Conservation (phyloP, 2,888 invertebrate genomes). For the Pterostichus niger region DNA sequence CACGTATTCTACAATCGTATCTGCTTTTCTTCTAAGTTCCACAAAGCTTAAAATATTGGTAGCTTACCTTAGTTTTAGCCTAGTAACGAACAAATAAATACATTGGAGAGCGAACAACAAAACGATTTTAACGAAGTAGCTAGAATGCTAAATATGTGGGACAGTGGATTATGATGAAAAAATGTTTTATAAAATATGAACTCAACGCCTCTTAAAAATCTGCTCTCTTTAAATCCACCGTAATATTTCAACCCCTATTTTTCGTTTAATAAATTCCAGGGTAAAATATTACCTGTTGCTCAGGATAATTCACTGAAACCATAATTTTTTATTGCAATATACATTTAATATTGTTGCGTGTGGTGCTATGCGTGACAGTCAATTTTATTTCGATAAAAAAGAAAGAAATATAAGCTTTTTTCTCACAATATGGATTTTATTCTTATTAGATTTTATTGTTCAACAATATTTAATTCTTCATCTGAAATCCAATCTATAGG, state of each 20-base stretch:
- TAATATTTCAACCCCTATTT: conserved; percentile 17
- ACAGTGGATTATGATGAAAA: background rate
- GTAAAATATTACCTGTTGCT: conserved; percentile 62
- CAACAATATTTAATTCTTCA: background rate
- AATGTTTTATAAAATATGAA: conserved; percentile 4
- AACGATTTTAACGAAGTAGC: background rate
- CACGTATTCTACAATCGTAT: conserved; percentile 41
- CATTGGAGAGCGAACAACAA: conserved; percentile 1
- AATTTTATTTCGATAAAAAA: conserved; percentile 24
- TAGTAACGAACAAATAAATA: conserved; percentile 28
- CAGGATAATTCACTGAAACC: conserved; percentile 21
- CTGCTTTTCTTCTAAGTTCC: conserved; percentile 35
- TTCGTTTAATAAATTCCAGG: conserved; percentile 41
- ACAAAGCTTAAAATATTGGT: conserved; percentile 42
- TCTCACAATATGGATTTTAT: background rate
- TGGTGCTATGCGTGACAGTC: conserved; percentile 15
- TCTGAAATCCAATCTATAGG: too few relatives aligned
- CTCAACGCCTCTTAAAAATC: conserved; percentile 16
- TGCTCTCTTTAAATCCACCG: conserved; percentile 1
- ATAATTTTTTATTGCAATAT: conserved; percentile 55
- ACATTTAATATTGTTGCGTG: conserved; percentile 8
- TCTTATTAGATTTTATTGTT: background rate
- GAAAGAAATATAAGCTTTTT: conserved; percentile 23
- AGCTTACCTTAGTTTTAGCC: conserved; percentile 31
- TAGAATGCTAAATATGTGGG: background rate